These are phyloP conservation scores for Hypolimnas misippus DNA, from an alignment of 2,888 invertebrate species.

Conservation along the genomic window DNA sequence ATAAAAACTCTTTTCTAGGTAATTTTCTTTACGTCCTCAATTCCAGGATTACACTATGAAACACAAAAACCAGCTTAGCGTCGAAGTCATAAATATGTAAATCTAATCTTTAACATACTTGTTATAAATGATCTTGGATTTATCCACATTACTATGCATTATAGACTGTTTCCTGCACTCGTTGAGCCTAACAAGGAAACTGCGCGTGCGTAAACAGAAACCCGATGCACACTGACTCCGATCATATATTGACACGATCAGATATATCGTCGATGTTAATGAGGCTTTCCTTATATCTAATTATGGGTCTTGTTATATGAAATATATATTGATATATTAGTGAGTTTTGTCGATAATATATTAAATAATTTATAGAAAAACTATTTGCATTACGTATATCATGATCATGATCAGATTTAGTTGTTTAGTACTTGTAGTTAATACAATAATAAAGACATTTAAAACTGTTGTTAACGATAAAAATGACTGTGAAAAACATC, in stretches of 20 bases:
- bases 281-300: no score
- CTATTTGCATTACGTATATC: no score
- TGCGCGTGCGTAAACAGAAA: conserved; percentile 41
- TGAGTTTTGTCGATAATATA: no score
- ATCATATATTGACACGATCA: conserved; percentile 25
- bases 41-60: conserved; percentile 8
- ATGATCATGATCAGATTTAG: no score
- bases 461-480: no score
- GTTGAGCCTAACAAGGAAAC: conserved; percentile 45
- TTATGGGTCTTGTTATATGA: no score
- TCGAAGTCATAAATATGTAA: conserved; percentile 34
- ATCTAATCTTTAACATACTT: conserved; percentile 37
- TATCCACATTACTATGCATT: conserved; percentile 46
- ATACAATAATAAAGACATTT: no score
- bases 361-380: no score
- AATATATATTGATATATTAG: no score
- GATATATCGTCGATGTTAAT: conserved; percentile 10
- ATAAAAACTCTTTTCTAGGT: no score
- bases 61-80: conserved; percentile 14
- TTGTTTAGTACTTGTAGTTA: no score
- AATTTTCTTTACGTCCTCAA: conserved; percentile 13
- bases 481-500: no score
- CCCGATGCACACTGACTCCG: conserved; percentile 10
- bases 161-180: conserved; percentile 42
- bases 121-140: conserved; percentile 39